Evolutionary conservation across 2,797 vertebrate species (phyloP), one percentile per base, ranked within the genome.

Genomic region (Myotis vivesi): DNA sequence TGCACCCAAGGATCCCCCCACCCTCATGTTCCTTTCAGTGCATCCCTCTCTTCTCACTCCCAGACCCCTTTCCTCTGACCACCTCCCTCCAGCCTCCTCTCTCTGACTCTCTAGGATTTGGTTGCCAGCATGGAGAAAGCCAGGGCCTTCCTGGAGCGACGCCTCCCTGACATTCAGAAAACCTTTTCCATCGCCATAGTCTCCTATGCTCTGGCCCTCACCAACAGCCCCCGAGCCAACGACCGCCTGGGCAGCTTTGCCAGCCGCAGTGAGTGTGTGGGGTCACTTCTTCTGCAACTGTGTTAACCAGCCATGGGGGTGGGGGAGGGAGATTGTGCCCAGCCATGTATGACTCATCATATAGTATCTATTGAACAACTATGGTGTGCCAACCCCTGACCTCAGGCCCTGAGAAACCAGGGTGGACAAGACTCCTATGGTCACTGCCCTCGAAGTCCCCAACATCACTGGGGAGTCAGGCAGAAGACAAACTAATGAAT

Each of bases 151-250:
- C 94, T 97, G 68, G 96, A 97, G 82, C 46, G 16, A 30, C 28
- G 55, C 16, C 85, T 97, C 17, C 69, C 76, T 1, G 1, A 22
- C 15, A 84, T 96, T 73, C 66, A 79, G n/a, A 89, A 92, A 11
- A 69, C 92, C 2, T 98, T 97, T 49, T 81, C 93, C 2, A 9
- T 79, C 11, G 77, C 85, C 38, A 68, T 91, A 23, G 49, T 41
- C n/a, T 97, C 95, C 41, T 97, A 96, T 2, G 91, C 97, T 10
- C 84, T 97, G 76, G 94, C 95, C 22, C 96, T 96, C 23, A 33
- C 90, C 8, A 49, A 81, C 4, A 97, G 81, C n/a, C 33, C 84
- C n/a, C 25, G 0, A 23, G 79, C 94, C 90, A 86, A 94, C 0
- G 73, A 92, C 91, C 33, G 55, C n/a, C 89, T 97, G 57, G 91